Conservation (phyloP, 2,888 invertebrate species). For the Chaitophorus viminalis region DNA sequence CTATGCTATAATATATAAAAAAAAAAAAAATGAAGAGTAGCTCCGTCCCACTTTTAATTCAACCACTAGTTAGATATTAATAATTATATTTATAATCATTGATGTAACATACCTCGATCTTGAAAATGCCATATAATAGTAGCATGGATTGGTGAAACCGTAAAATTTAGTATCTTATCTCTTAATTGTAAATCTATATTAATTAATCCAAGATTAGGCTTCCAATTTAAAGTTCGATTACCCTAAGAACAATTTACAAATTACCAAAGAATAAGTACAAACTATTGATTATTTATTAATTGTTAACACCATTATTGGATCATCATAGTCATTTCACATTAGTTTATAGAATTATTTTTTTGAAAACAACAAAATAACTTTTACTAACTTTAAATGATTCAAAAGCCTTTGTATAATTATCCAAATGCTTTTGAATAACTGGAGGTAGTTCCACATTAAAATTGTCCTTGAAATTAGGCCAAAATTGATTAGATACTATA, state of each 20-base stretch:
- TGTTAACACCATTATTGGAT: background rate
- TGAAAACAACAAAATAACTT: background rate
- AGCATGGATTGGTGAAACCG: slow-evolving; percentile 92
- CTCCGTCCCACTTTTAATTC: too few relatives aligned
- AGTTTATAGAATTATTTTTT: background rate
- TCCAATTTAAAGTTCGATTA: slow-evolving; percentile 93
- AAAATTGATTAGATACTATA: slow-evolving; percentile 97
- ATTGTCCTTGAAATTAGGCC: slow-evolving; percentile 97
- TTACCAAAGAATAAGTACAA: background rate
- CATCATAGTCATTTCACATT: background rate
- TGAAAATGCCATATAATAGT: slow-evolving; percentile 94
- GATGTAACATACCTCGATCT: slow-evolving; percentile 75
- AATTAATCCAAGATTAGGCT: slow-evolving; percentile 91
- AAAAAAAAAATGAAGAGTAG: too few relatives aligned
- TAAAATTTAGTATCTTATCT: slow-evolving; percentile 78
- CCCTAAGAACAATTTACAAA: slow-evolving; percentile 69
- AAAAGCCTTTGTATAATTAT: slow-evolving; percentile 88
- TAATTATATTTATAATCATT: too few relatives aligned
- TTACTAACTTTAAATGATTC: slow-evolving; percentile 79
- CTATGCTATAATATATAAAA: too few relatives aligned
- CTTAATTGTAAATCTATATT: slow-evolving; percentile 90
- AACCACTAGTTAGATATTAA: too few relatives aligned
- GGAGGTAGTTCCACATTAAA: slow-evolving; percentile 83
- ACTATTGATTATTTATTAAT: too few relatives aligned
- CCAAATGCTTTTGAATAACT: slow-evolving; percentile 81